Evolutionary conservation across 2,797 vertebrate species (phyloP).

Genomic region (Clamator glandarius): DNA sequence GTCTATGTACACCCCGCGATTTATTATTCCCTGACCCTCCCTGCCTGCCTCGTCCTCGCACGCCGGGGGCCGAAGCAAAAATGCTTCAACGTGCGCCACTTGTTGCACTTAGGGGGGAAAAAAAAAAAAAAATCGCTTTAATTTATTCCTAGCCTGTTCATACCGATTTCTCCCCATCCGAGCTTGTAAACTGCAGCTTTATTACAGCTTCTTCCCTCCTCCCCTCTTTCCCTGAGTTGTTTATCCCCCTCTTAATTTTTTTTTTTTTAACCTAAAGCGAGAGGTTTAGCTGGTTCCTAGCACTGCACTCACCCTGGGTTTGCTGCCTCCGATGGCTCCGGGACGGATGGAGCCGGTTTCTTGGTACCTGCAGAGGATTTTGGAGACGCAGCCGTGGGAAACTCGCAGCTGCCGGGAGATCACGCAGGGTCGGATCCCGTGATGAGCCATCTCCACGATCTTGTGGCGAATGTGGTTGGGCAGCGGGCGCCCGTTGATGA

Average conservation of each 20-base stretch:
- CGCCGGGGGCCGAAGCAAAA: neutral
- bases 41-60: rapidly evolving
- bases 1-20: neutral
- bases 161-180: neutral
- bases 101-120: conserved; percentile 11
- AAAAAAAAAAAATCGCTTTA: neutral
- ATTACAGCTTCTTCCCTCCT: neutral
- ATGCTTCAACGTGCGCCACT: neutral
- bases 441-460: conserved; percentile 99
- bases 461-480: conserved; percentile 99
- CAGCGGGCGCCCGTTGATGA: conserved; percentile 96
- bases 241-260: neutral
- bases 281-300: neutral
- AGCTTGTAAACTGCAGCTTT: neutral
- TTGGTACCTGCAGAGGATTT: conserved; percentile 98
- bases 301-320: conserved; percentile 94
- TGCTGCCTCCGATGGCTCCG: conserved; percentile 97
- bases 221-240: neutral
- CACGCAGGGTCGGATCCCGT: conserved; percentile 96
- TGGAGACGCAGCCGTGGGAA: conserved; percentile 98
- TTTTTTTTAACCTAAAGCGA: no score
- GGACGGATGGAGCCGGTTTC: conserved; percentile 98
- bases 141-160: neutral
- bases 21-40: neutral
- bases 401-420: conserved; percentile 96